phyloP scores from a whole-genome alignment of 2,113 vertebrate species.

The Poeciliopsis retropinna region DNA sequence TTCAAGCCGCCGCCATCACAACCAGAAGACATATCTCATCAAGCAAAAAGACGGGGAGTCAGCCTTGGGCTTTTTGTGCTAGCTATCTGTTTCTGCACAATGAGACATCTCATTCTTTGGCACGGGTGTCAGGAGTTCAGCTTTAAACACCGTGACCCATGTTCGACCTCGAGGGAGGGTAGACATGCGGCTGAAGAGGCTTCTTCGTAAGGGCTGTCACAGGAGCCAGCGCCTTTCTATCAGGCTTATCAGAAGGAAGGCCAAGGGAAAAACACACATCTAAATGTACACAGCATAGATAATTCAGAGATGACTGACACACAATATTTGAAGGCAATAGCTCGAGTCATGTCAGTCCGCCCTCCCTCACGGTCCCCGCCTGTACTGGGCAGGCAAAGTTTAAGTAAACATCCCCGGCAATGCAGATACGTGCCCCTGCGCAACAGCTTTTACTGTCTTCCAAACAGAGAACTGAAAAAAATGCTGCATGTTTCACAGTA shows the following conservation, averaged over 20 bases:
- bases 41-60: conserved; percentile 38
- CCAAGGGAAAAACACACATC: conserved; percentile 11
- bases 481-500: too few species aligned
- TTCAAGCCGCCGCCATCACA: conserved; percentile 16
- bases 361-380: conserved; percentile 5
- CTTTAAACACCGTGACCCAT: conserved; percentile 68
- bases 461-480: background rate
- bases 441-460: conserved; percentile 38
- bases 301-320: conserved; percentile 13
- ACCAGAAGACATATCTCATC: conserved; percentile 49
- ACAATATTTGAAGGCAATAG: conserved; percentile 25
- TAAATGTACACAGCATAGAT: background rate
- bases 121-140: conserved; percentile 75
- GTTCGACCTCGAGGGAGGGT: conserved; percentile 70
- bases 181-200: conserved; percentile 67
- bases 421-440: conserved; percentile 20
- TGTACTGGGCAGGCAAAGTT: conserved; percentile 40
- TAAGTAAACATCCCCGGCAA: conserved; percentile 44
- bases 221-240: conserved; percentile 38
- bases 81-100: conserved; percentile 73
- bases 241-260: conserved; percentile 53
- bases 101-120: conserved; percentile 63
- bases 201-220: conserved; percentile 33
- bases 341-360: conserved; percentile 12
- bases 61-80: conserved; percentile 65